phyloP scores from a whole-genome alignment of 2,888 invertebrate species.

The Altica lythri region DNA sequence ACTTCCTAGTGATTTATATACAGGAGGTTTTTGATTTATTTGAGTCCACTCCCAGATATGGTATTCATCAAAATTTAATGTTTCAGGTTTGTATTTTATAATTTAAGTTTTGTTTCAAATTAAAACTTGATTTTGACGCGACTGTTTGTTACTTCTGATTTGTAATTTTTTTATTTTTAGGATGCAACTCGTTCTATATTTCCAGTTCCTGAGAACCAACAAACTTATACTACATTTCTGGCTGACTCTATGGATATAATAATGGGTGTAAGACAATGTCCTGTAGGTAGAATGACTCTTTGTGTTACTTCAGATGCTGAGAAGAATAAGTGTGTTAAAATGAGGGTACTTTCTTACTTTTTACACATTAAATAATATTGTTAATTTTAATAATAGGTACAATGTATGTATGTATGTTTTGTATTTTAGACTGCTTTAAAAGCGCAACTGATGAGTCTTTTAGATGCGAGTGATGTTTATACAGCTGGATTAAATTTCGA shows the following conservation, averaged over 20 bases:
- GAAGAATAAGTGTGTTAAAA: slow-evolving; percentile 87
- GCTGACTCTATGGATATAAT: slow-evolving; percentile 71
- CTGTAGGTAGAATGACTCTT: slow-evolving; percentile 80
- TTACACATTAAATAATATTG: too few species aligned
- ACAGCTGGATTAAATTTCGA: slow-evolving; percentile 77
- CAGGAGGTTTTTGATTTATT: slow-evolving; percentile 78
- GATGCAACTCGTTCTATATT: slow-evolving; percentile 73
- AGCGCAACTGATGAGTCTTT: slow-evolving; percentile 83
- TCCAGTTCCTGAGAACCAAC: slow-evolving; percentile 71
- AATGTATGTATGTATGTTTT: too few species aligned
- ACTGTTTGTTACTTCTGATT: slow-evolving; percentile 9
- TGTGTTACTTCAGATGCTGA: slow-evolving; percentile 93
- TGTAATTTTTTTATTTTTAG: slow-evolving; percentile 56
- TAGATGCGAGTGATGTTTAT: slow-evolving; percentile 94
- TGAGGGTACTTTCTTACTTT: slow-evolving; percentile 69
- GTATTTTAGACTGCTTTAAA: slow-evolving; percentile 75
- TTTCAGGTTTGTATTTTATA: too few species aligned
- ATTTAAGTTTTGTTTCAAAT: too few species aligned
- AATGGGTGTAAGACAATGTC: slow-evolving; percentile 78
- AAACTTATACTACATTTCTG: slow-evolving; percentile 76
- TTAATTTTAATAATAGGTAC: slow-evolving; percentile 1
- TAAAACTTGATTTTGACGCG: neutral
- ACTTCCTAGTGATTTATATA: too few species aligned
- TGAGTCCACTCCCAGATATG: slow-evolving; percentile 71
- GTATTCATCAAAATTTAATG: slow-evolving; percentile 73